Percentiles rank a stretch among this genome's conserved stretches.
These are phyloP conservation scores for Sepiola atlantica DNA, from an alignment of 2,888 invertebrate species.

Conservation along the genomic window DNA sequence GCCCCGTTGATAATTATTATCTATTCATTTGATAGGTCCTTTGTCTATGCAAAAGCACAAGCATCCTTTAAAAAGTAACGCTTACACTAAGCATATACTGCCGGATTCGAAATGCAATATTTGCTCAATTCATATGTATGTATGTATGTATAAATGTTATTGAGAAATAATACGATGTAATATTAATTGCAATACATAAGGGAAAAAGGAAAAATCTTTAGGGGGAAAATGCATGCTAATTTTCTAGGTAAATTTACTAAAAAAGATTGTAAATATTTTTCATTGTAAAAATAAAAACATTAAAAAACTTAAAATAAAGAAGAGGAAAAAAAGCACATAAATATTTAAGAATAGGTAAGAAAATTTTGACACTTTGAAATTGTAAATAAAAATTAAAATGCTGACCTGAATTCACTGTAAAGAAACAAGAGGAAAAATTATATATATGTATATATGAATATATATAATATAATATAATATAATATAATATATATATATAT, in stretches of 20 bases:
- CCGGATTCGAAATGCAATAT: too few species aligned
- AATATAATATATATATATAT: too few species aligned
- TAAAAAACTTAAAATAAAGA: not conserved
- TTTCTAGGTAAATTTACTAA: slow-evolving; percentile 14
- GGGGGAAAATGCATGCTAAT: not conserved
- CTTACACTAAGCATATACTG: too few species aligned
- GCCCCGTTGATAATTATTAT: too few species aligned
- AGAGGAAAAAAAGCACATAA: not conserved
- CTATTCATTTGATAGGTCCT: too few species aligned
- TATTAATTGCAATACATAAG: not conserved
- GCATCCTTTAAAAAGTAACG: too few species aligned
- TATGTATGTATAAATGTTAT: not conserved
- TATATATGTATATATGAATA: too few species aligned
- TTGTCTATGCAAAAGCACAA: too few species aligned
- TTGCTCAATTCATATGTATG: too few species aligned
- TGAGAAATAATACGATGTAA: not conserved
- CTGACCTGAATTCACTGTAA: slow-evolving; percentile 32
- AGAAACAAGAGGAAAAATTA: not conserved
- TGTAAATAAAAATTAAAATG: not conserved
- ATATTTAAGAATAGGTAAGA: not conserved
- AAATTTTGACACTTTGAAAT: not conserved
- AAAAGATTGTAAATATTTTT: not conserved
- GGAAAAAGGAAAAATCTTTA: not conserved
- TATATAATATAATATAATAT: too few species aligned
- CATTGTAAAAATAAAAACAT: not conserved